Conservation (phyloP, 2,113 vertebrate genomes). For the Sinosuthora webbiana region DNA sequence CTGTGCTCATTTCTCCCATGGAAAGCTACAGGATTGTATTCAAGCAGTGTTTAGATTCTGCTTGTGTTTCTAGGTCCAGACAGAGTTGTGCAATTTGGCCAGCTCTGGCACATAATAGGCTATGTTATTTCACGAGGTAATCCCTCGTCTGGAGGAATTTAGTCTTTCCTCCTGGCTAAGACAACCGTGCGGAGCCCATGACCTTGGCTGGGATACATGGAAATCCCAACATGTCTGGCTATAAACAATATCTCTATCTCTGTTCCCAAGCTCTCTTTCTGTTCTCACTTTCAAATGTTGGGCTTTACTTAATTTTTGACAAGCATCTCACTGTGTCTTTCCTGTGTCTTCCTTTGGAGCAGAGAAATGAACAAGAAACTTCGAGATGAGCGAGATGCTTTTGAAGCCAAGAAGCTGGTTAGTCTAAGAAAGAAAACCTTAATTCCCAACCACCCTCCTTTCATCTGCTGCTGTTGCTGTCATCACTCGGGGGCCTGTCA, state of each 20-base stretch:
- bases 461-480: constrained; percentile 75
- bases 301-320: neutral
- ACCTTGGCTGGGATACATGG: neutral
- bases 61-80: neutral
- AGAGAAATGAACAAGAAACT: constrained; percentile 95
- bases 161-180: neutral
- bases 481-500: constrained; percentile 60
- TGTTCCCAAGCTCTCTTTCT: neutral
- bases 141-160: neutral
- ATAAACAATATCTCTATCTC: neutral
- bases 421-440: constrained; percentile 75
- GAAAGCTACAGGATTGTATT: neutral
- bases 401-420: constrained; percentile 85
- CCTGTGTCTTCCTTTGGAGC: constrained; percentile 34
- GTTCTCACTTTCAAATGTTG: neutral
- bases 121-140: neutral
- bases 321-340: neutral
- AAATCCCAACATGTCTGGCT: neutral
- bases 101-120: neutral
- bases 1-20: neutral
- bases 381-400: constrained; percentile 88
- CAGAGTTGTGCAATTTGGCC: neutral
- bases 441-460: constrained; percentile 54
- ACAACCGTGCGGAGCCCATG: neutral
- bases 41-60: neutral